phyloP scores from a whole-genome alignment of 2,888 invertebrate species.

The Eilema sororculum region DNA sequence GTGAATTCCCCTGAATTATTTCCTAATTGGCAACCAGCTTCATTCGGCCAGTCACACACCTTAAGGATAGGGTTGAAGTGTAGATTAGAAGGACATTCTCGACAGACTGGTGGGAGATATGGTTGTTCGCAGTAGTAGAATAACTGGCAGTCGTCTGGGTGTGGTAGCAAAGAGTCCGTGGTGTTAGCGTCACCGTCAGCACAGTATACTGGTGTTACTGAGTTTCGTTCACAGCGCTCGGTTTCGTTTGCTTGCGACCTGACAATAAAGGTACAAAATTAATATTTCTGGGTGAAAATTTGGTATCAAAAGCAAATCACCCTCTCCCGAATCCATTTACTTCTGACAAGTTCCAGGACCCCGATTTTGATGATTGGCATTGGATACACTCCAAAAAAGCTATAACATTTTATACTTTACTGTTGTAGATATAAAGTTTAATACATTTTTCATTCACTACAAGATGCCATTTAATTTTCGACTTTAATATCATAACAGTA shows the following conservation, averaged over 20 bases:
- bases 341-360: too few relatives aligned
- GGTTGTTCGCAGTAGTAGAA: constrained; percentile 59
- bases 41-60: not conserved
- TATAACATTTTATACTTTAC: too few relatives aligned
- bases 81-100: constrained; percentile 12
- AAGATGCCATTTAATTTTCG: too few relatives aligned
- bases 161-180: constrained; percentile 52
- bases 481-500: too few relatives aligned
- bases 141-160: constrained; percentile 60
- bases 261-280: not conserved
- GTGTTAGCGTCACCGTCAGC: constrained; percentile 10
- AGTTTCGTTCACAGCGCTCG: not conserved
- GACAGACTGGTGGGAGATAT: constrained; percentile 26
- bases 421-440: too few relatives aligned
- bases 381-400: too few relatives aligned
- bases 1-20: not conserved
- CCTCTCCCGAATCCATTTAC: too few relatives aligned
- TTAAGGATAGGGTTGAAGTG: constrained; percentile 8
- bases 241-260: not conserved
- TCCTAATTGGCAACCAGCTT: not conserved
- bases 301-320: too few relatives aligned
- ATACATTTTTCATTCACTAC: too few relatives aligned
- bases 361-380: too few relatives aligned
- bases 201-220: constrained; percentile 50
- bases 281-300: too few relatives aligned